Conservation (phyloP, 2,797 vertebrate species). For the Tiaroga cobitis region DNA sequence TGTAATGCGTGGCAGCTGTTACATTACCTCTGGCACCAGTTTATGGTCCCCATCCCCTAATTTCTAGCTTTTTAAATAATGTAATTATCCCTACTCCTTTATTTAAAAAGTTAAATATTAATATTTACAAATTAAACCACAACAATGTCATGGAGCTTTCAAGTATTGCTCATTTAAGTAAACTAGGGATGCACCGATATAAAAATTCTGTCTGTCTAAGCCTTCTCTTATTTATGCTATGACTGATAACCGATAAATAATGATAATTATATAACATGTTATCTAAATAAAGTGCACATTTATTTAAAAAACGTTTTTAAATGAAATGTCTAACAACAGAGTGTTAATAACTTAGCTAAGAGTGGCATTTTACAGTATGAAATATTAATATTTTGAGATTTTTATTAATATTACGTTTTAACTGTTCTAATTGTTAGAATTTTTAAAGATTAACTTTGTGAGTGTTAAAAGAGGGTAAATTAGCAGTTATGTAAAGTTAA, state of each 20-base stretch:
- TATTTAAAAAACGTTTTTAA: background rate
- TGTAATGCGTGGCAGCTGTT: slow-evolving; percentile 1
- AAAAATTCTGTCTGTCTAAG: background rate
- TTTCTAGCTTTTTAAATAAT: background rate
- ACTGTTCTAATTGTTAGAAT: background rate
- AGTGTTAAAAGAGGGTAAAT: background rate
- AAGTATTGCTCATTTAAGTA: background rate
- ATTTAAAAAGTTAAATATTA: background rate
- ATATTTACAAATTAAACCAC: background rate
- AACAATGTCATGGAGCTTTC: background rate
- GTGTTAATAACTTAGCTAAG: background rate
- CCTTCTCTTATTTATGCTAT: background rate
- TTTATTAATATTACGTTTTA: background rate
- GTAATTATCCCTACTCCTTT: background rate
- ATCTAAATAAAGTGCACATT: background rate
- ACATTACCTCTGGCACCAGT: background rate
- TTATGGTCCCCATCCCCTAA: background rate
- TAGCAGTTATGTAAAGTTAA: background rate
- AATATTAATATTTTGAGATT: background rate
- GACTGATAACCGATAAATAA: background rate
- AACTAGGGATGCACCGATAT: background rate
- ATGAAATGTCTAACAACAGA: background rate
- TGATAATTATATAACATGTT: background rate
- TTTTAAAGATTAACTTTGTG: background rate
- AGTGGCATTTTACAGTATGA: background rate